A percentile compares a stretch with the other conserved stretches of the same genome.
Conservation (phyloP, 2,888 invertebrate species). For the Rhamnusium bicolor region DNA sequence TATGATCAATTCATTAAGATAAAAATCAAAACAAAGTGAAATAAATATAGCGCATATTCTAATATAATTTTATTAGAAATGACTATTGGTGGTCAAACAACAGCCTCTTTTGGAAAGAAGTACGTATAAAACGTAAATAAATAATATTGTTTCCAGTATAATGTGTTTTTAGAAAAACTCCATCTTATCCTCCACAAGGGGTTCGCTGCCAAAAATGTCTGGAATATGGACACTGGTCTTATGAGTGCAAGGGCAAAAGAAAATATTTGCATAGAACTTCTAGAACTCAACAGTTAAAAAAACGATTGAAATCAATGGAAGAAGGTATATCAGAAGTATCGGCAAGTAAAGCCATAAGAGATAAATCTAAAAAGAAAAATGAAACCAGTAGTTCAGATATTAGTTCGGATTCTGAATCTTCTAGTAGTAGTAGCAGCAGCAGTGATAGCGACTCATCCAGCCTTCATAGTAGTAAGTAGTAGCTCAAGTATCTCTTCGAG, state of each 20-base stretch:
- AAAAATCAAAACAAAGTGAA: conserved; percentile 7
- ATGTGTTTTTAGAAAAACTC: conserved; percentile 73
- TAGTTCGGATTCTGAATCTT: conserved; percentile 43
- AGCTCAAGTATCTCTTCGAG: conserved; percentile 36
- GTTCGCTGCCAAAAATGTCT: conserved; percentile 94
- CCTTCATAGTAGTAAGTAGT: conserved; percentile 43
- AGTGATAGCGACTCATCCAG: conserved; percentile 47
- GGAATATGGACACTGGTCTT: conserved; percentile 95
- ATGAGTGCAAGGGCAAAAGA: conserved; percentile 92
- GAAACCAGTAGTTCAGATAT: conserved; percentile 37
- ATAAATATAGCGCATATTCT: not conserved
- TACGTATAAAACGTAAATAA: conserved; percentile 33
- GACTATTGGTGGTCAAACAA: conserved; percentile 41
- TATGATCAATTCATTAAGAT: too few species aligned
- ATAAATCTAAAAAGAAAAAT: conserved; percentile 45
- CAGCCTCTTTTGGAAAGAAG: conserved; percentile 44
- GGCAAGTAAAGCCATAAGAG: conserved; percentile 32
- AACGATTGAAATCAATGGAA: conserved; percentile 73
- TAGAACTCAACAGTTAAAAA: conserved; percentile 86
- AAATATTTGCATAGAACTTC: conserved; percentile 90
- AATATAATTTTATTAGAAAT: conserved; percentile 17
- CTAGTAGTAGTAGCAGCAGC: conserved; percentile 46
- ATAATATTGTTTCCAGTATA: not conserved
- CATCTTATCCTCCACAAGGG: conserved; percentile 80
- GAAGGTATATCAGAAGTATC: conserved; percentile 54